Base-by-base conservation (phyloP, 64 coral and sea anemone genomes). In the Pocillopora verrucosa region DNA sequence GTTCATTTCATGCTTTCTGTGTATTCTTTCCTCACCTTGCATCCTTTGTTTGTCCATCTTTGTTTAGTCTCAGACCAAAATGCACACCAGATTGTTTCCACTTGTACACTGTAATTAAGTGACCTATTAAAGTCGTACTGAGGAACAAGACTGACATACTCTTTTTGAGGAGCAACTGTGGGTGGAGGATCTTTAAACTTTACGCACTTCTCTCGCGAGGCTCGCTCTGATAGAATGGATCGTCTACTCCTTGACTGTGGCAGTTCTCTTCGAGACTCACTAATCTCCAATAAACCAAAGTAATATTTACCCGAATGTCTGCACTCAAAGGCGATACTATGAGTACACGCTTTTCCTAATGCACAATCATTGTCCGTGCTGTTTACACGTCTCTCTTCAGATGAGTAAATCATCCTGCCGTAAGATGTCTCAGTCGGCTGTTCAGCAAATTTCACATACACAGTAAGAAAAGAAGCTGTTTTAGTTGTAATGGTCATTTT, bases 161-260 rank as follows among this genome's bases (percentile, higher is more conserved):
- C 75, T 12, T 30, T n/a, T 75, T 22, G 22, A 58, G 68, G 11
- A 20, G 85, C 45, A 58, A 87, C 15, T 11, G 69, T 75, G 34
- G 76, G 88, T 36, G 89, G 93, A n/a, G 93, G 93, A 69, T 94
- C 93, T 69, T 94, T 94, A 69, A 80, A 94, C 26, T 58, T 79
- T 35, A 94, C 65, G 22, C 93, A 94, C 34, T 10, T 91, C 65
- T 56, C 93, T 62, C 3, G 22, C 2, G 63, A 35, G 36, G 59
- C 34, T 74, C 7, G 34, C 69, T 35, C 93, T 36, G 35, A 36
- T 30, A 75, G 35, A 16, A 75, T 4, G 36, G 73, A 75, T 24
- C 73, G 73, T 24, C 34, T 75, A 13, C 13, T 24, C 17, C 73
- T 75, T 75, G 73, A 75, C 34, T 37, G 73, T 7, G 41, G 41